Conservation (phyloP, 2,888 invertebrate species). For the Anoplius nigerrimus region DNA sequence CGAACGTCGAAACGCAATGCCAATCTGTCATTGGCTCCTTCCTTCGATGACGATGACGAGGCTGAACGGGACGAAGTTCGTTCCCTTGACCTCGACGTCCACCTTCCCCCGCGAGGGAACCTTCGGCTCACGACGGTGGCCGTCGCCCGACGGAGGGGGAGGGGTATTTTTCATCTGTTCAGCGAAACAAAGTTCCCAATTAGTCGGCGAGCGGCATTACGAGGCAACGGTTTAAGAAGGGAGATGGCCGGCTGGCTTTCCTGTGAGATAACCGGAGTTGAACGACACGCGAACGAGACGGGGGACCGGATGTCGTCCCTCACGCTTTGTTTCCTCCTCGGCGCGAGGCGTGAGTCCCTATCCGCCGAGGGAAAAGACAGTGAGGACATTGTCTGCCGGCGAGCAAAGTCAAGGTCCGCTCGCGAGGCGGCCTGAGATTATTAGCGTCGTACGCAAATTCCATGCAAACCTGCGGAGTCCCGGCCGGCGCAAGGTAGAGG, state of each 20-base stretch:
- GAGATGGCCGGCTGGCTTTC: constrained; percentile 41
- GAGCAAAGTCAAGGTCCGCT: constrained; percentile 55
- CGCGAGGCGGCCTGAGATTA: constrained; percentile 40
- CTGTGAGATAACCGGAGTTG: constrained; percentile 57
- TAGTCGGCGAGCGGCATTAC: constrained; percentile 28
- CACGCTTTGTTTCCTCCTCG: constrained; percentile 59
- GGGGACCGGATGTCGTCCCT: constrained; percentile 64
- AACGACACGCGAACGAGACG: constrained; percentile 52
- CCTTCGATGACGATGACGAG: neutral
- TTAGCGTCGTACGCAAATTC: constrained; percentile 31
- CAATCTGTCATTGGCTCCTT: too few species aligned
- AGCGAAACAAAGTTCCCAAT: constrained; percentile 34
- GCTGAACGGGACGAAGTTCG: neutral
- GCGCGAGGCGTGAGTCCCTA: constrained; percentile 14
- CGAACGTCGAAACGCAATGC: too few species aligned
- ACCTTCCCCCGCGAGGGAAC: neutral
- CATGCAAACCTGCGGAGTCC: neutral
- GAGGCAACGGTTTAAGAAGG: constrained; percentile 10
- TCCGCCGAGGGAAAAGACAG: constrained; percentile 51
- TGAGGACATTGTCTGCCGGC: constrained; percentile 57
- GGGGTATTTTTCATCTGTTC: constrained; percentile 14
- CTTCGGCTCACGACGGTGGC: neutral
- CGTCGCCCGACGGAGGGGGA: neutral
- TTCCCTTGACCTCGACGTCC: neutral
- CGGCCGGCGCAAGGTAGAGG: neutral